Evolutionary conservation across 2,888 invertebrate genomes (phyloP).

Genomic region (Watsonalla binaria): DNA sequence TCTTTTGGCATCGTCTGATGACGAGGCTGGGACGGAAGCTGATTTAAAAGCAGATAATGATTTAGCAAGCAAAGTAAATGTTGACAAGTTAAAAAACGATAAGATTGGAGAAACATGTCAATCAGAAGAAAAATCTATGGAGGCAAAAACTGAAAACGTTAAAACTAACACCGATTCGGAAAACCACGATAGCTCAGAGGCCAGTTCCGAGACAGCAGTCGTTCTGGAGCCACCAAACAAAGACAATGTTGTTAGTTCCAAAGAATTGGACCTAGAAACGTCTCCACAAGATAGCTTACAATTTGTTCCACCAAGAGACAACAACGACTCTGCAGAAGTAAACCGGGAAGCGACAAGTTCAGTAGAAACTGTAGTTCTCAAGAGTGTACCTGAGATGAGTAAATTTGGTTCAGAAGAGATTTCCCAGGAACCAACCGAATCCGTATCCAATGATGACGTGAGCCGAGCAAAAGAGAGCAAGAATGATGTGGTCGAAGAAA

Average conservation of each 20-base stretch:
- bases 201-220: too few species aligned
- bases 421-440: background rate
- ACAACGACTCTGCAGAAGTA: background rate
- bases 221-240: too few species aligned
- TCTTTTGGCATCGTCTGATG: slow-evolving; percentile 51
- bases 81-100: background rate
- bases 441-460: background rate
- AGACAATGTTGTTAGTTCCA: background rate
- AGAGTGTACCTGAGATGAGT: background rate
- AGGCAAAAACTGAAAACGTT: too few species aligned
- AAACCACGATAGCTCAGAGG: too few species aligned
- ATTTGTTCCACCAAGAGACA: background rate
- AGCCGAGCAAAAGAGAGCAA: background rate
- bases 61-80: background rate
- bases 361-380: background rate
- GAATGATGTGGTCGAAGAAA: background rate
- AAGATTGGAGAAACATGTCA: too few species aligned
- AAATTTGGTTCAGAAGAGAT: background rate
- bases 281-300: background rate
- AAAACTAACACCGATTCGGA: too few species aligned
- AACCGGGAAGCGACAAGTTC: background rate
- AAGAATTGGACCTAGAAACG: background rate
- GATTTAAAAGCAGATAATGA: slow-evolving; percentile 1
- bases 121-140: too few species aligned
- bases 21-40: slow-evolving; percentile 26